Evolutionary conservation across 23 tunicate genomes (phyloP).

Genomic region (Phallusia fumigata): DNA sequence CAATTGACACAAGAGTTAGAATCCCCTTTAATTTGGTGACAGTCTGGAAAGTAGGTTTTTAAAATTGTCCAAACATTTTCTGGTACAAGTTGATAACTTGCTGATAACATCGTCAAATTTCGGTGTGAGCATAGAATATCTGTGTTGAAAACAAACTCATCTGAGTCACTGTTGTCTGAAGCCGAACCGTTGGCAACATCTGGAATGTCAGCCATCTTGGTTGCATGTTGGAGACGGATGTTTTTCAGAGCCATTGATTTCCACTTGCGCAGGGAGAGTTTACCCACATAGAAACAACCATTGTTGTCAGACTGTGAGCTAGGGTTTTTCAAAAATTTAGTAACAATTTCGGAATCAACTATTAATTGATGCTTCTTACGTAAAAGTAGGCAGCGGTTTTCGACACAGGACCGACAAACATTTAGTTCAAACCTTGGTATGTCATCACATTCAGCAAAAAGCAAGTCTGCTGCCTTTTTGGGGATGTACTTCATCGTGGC

Average conservation of each 20-base stretch:
- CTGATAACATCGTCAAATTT: conserved; percentile 22
- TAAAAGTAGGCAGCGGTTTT: conserved; percentile 45
- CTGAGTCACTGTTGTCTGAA: conserved; percentile 15
- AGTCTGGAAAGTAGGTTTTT: conserved; percentile 58
- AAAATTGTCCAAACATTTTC: conserved; percentile 48
- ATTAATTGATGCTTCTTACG: conserved; percentile 30
- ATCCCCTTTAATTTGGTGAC: conserved; percentile 4
- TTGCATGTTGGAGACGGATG: conserved; percentile 16
- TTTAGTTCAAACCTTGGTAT: not conserved
- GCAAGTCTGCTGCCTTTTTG: conserved; percentile 37
- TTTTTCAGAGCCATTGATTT: conserved; percentile 37
- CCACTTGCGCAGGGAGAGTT: conserved; percentile 67
- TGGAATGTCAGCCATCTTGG: not conserved
- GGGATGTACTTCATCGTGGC: conserved; percentile 55
- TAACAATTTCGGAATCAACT: conserved; percentile 33
- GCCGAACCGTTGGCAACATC: not conserved
- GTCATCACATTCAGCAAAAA: conserved; percentile 12
- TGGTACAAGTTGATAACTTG: conserved; percentile 40
- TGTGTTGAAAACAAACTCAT: conserved; percentile 56
- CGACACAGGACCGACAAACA: conserved; percentile 64
- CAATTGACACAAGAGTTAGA: conserved; percentile 38
- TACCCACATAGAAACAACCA: conserved; percentile 52
- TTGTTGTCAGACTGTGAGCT: not conserved
- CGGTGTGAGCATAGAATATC: conserved; percentile 66
- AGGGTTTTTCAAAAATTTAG: conserved; percentile 22